phyloP scores from a whole-genome alignment of 2,888 invertebrate genomes.

The Pachliopta kotzebuea region DNA sequence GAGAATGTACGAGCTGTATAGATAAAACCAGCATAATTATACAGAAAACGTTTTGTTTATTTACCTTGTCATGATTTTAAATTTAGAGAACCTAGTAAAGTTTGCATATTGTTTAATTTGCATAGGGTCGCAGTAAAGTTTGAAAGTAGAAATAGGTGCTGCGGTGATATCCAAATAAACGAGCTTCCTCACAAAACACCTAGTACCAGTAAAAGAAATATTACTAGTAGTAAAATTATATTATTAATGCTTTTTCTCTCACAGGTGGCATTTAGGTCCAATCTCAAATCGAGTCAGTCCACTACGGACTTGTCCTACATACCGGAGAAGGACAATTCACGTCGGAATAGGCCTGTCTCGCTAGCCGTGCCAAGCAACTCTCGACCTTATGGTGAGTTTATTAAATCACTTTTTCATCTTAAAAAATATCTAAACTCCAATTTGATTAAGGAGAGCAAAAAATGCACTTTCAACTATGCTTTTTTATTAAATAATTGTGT shows the following conservation, averaged over 20 bases:
- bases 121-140: too few relatives aligned
- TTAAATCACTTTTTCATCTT: background rate
- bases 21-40: background rate
- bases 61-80: too few relatives aligned
- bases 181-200: too few relatives aligned
- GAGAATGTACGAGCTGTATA: slow-evolving; percentile 86
- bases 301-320: slow-evolving; percentile 91
- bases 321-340: slow-evolving; percentile 70
- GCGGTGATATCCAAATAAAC: too few relatives aligned
- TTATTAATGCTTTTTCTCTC: slow-evolving; percentile 6
- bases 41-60: background rate
- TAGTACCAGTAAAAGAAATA: too few relatives aligned
- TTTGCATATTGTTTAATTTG: too few relatives aligned
- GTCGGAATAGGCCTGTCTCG: slow-evolving; percentile 64
- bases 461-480: slow-evolving; percentile 13
- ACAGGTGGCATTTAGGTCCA: slow-evolving; percentile 81
- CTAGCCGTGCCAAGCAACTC: slow-evolving; percentile 66
- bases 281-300: slow-evolving; percentile 91
- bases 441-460: background rate
- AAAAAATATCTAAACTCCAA: too few relatives aligned
- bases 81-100: too few relatives aligned
- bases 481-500: background rate
- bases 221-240: background rate
- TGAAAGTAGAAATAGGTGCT: too few relatives aligned
- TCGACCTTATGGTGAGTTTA: slow-evolving; percentile 58